Conservation (phyloP, 2,888 invertebrate genomes). For the Diabrotica balteata region DNA sequence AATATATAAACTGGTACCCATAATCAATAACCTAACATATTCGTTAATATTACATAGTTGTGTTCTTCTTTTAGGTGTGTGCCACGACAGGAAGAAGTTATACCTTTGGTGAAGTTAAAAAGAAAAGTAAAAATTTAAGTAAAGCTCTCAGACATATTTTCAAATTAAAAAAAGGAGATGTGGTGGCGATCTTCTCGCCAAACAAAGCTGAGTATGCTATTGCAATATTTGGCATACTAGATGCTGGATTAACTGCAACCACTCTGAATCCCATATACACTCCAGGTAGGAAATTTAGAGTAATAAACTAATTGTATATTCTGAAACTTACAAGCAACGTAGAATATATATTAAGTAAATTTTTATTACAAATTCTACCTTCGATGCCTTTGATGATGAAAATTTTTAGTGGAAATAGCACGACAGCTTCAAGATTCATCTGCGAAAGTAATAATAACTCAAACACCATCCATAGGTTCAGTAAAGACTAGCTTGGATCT, state of each 20-base stretch:
- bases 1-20: too few relatives aligned
- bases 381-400: neutral
- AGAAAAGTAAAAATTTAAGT: slow-evolving; percentile 67
- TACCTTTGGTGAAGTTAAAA: slow-evolving; percentile 73
- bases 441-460: slow-evolving; percentile 71
- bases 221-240: slow-evolving; percentile 69
- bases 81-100: slow-evolving; percentile 75
- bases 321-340: too few relatives aligned
- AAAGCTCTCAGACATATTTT: slow-evolving; percentile 67
- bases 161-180: slow-evolving; percentile 70
- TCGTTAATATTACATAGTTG: neutral
- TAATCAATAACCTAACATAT: too few relatives aligned
- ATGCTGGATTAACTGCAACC: slow-evolving; percentile 74
- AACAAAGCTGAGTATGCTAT: slow-evolving; percentile 80
- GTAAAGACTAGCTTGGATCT: slow-evolving; percentile 60
- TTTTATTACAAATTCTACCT: slow-evolving; percentile 7
- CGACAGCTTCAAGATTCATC: slow-evolving; percentile 69
- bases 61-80: slow-evolving; percentile 68
- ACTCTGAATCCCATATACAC: slow-evolving; percentile 81
- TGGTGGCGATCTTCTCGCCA: slow-evolving; percentile 74
- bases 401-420: slow-evolving; percentile 72
- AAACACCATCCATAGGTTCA: slow-evolving; percentile 63
- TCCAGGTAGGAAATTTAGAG: slow-evolving; percentile 40
- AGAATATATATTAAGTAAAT: too few relatives aligned
- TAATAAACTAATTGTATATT: too few relatives aligned